phyloP scores from a whole-genome alignment of 2,888 invertebrate genomes.

The Serripes groenlandicus region DNA sequence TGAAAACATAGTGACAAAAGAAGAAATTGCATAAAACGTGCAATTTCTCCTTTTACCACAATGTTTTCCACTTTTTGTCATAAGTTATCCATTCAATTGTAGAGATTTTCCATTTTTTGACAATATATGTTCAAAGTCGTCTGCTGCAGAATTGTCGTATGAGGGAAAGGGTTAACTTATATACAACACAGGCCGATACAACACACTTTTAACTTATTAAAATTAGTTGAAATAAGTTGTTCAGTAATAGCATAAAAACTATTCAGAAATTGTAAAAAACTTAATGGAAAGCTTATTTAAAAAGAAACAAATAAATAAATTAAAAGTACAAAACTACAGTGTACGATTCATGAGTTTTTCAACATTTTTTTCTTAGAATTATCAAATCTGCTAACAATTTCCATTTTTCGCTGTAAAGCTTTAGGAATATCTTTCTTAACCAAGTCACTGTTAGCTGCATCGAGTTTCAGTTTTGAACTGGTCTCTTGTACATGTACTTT shows the following conservation, averaged over 20 bases:
- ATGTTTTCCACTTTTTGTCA: neutral
- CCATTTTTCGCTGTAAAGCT: slow-evolving; percentile 11
- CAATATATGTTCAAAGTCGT: neutral
- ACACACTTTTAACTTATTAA: too few species aligned
- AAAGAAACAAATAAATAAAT: too few species aligned
- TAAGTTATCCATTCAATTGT: neutral
- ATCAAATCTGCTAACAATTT: slow-evolving; percentile 20
- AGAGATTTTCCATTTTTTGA: neutral
- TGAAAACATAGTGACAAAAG: neutral
- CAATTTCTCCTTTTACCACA: neutral
- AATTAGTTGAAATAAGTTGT: too few species aligned
- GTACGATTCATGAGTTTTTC: too few species aligned
- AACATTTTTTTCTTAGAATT: neutral
- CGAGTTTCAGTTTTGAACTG: neutral
- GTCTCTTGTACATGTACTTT: neutral
- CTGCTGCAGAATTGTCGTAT: neutral
- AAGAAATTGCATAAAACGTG: neutral
- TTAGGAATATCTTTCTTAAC: slow-evolving; percentile 13
- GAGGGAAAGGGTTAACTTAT: neutral
- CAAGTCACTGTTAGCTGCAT: neutral
- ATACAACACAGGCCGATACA: too few species aligned
- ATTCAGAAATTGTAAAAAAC: too few species aligned
- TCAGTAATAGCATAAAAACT: too few species aligned
- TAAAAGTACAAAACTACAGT: too few species aligned
- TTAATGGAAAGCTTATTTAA: too few species aligned